Percentiles rank a stretch among this genome's conserved stretches.
Conservation (phyloP, 1,140 invertebrate species). For the Artemia franciscana region DNA sequence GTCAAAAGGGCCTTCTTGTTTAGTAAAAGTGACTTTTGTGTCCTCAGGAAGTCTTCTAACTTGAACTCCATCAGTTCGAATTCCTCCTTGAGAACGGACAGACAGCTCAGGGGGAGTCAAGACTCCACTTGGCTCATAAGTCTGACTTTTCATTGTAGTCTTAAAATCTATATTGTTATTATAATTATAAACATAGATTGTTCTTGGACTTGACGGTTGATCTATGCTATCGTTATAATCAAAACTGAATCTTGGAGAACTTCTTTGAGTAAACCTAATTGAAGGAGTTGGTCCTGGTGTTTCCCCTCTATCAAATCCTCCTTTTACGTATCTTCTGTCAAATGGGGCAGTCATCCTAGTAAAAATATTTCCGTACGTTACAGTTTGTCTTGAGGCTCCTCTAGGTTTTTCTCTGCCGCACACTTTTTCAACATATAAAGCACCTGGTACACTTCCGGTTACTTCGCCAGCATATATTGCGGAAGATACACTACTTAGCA, state of each 20-base stretch:
- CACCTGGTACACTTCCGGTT: not conserved
- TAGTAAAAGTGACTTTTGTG: no score
- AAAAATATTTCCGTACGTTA: no score
- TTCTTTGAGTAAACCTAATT: no score
- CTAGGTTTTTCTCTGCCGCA: not conserved
- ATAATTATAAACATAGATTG: not conserved
- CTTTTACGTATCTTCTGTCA: no score
- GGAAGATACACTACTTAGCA: slow-evolving; percentile 8
- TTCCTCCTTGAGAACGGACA: not conserved
- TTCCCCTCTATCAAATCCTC: no score
- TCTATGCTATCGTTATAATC: not conserved
- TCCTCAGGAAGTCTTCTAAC: no score
- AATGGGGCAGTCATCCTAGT: no score
- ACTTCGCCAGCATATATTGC: not conserved
- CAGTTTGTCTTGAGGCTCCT: not conserved
- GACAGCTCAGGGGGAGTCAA: not conserved
- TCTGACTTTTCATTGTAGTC: not conserved
- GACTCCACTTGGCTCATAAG: not conserved
- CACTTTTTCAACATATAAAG: not conserved
- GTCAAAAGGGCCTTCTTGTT: no score
- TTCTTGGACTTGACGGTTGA: not conserved
- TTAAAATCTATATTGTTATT: not conserved
- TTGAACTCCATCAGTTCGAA: no score
- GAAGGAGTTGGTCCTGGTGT: no score
- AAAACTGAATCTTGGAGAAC: no score